These are phyloP conservation scores for Albula goreensis DNA, from an alignment of 2,113 vertebrate species.

Conservation along the genomic window DNA sequence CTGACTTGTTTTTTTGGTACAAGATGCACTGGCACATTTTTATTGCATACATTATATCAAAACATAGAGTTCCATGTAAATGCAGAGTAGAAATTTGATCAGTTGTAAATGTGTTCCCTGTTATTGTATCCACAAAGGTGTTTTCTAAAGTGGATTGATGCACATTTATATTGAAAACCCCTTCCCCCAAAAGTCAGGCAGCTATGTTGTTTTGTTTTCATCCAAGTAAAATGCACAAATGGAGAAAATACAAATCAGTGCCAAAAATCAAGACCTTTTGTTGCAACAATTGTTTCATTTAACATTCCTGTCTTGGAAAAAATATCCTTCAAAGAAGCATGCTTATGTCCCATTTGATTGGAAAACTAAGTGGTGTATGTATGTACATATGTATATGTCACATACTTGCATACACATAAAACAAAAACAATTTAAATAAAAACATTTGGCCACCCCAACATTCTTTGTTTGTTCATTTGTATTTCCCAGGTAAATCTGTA, in stretches of 20 bases:
- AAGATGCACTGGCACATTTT: neutral
- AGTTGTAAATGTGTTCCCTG: conserved; percentile 10
- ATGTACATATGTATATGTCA: neutral
- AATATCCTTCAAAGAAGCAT: neutral
- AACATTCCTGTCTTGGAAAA: conserved; percentile 29
- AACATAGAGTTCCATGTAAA: neutral
- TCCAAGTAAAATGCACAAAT: conserved; percentile 39
- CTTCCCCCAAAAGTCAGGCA: conserved; percentile 32
- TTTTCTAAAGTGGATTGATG: conserved; percentile 5
- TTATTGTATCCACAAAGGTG: neutral
- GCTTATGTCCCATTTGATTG: conserved; percentile 43
- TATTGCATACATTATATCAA: neutral
- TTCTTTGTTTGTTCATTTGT: conserved; percentile 19
- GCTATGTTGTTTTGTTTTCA: conserved; percentile 40
- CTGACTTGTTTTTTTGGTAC: neutral
- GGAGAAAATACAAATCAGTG: conserved; percentile 49
- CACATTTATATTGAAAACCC: neutral
- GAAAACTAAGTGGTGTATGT: conserved; percentile 19
- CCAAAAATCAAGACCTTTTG: conserved; percentile 49
- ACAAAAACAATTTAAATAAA: conserved; percentile 14
- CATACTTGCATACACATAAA: conserved; percentile 8
- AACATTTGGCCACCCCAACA: conserved; percentile 28
- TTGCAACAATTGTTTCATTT: conserved; percentile 53
- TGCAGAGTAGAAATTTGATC: neutral
- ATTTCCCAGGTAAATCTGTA: neutral